Evolutionary conservation across 2,113 vertebrate genomes (phyloP), one percentile per base, ranked within the genome.

Genomic region (Thomomys bottae): DNA sequence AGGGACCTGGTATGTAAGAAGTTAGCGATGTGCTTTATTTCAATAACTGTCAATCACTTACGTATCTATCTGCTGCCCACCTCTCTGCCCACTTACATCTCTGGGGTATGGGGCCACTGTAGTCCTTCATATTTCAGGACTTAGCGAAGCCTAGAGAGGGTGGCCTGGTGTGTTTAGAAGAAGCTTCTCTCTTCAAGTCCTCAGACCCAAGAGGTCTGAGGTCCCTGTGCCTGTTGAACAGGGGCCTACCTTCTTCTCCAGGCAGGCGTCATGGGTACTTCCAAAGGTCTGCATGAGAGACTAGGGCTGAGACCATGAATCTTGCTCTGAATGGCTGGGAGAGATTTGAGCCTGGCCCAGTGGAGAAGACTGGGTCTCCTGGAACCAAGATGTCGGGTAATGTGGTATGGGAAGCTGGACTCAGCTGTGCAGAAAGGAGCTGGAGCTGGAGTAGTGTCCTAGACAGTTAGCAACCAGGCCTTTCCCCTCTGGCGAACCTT

Each of bases 401-500:
- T 12, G 49, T 17, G 49, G 49, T 12, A 15, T 14, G 49, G 49
- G 49, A 54, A 54, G 49, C 76, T 30, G 34, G 70, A 57, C 70
- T 87, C 87, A 68, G 72, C 63, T 64, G 34, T 68, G 10, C 24
- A 21, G 57, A 71, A 61, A 2, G 8, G 6, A 79, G 64, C 40
- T 80, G 61, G 73, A 24, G 24, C 10, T 24, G 63, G 76, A 42
- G 14, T 67, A 57, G 76, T 54, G 14, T 67, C 78, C 57, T 34
- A 10, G 71, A 59, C 3, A 57, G 23, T 7, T 54, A 42, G 21
- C 68, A 88, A 76, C 36, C 40, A 77, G 68, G 24, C 38, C 63
- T 54, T 79, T 90, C 30, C 34, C 86, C 72, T 42, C 68, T 91
- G 84, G 80, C 49, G 14, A 34, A 40, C 73, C 54, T 82, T 34